Evolutionary conservation across 2,888 invertebrate species (phyloP).

Genomic region (Cataglyphis rosenhaueri): DNA sequence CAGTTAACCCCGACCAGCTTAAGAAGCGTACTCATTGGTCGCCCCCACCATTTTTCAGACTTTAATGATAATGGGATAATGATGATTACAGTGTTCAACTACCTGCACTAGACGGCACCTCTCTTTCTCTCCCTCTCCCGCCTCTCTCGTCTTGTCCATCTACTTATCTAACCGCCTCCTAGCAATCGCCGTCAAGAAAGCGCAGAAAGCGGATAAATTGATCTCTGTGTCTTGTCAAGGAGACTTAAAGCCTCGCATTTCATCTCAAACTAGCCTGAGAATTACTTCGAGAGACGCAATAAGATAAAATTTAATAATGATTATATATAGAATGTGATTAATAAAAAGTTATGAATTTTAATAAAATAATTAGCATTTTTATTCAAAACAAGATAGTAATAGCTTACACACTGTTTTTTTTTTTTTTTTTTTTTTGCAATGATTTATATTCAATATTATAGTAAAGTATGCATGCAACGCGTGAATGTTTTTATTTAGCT

Average conservation of each 20-base stretch:
- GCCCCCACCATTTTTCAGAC: conserved; percentile 77
- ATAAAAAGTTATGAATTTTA: not conserved
- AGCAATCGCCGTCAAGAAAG: conserved; percentile 58
- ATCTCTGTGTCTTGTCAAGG: conserved; percentile 43
- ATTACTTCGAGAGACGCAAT: not conserved
- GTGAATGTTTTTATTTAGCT: conserved; percentile 18
- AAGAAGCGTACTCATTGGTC: conserved; percentile 75
- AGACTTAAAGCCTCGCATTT: conserved; percentile 5
- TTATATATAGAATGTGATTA: not conserved
- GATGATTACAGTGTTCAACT: conserved; percentile 78
- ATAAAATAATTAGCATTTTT: not conserved
- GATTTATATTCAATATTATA: not conserved
- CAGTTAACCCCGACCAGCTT: conserved; percentile 76
- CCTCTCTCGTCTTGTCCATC: conserved; percentile 34
- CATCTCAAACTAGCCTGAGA: not conserved
- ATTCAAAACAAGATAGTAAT: not conserved
- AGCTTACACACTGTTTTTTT: not conserved
- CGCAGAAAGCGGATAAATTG: conserved; percentile 60
- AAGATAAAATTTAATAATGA: conserved; percentile 22
- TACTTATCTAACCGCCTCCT: conserved; percentile 59
- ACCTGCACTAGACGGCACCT: conserved; percentile 61
- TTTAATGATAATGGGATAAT: conserved; percentile 81
- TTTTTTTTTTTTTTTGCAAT: not conserved
- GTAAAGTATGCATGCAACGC: not conserved
- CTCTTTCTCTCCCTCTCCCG: conserved; percentile 18